Base-by-base conservation (phyloP, 2,113 vertebrate species). In the Tetraodon nigroviridis region DNA sequence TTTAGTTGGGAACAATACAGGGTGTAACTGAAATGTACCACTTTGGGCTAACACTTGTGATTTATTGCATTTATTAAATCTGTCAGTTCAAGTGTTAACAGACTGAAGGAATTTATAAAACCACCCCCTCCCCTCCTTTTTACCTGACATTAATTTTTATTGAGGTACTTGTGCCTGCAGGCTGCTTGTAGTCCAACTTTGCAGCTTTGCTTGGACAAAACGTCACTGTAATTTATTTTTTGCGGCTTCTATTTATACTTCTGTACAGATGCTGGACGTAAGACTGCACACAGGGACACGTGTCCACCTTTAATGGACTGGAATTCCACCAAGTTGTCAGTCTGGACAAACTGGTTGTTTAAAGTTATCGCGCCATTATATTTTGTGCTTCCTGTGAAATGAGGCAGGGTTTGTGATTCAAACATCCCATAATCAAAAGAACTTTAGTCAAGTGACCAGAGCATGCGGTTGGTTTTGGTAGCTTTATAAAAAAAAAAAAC, bases 161-260 rank as follows among this genome's bases (percentile, higher is more conserved):
- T 14, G 12, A 44, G 42, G 42, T 16, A 44, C 42, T 44, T 17
- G 14, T 15, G 62, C 42, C 69, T 61, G 54, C 51, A 11, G 22
- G 46, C 21, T 45, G 3, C 58, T 60, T 21, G 21, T 51, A 61
- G 20, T 57, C 40, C 41, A 66, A 45, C 42, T 13, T 42, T 29
- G 71, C 58, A 42, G 19, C 40, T 44, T 58, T 60, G 45, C 53
- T 41, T 62, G 59, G 64, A 45, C 64, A 76, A 64, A 52, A 73
- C 32, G 55, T 66, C 46, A 49, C 62, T 27, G 29, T 78, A 76
- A 71, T 82, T 84, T 82, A 82, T 79, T 37, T 37, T 50, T 61
- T 53, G 70, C 72, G 53, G 57, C 57, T 51, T 63, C 72, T 72
- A 86, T 84, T 86, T 84, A 84, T 76, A 73, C 57, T 20, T 56